A percentile compares a stretch with the other conserved stretches of the same genome.
Evolutionary conservation across 2,797 vertebrate genomes (phyloP).

Genomic region (Momotus momota): DNA sequence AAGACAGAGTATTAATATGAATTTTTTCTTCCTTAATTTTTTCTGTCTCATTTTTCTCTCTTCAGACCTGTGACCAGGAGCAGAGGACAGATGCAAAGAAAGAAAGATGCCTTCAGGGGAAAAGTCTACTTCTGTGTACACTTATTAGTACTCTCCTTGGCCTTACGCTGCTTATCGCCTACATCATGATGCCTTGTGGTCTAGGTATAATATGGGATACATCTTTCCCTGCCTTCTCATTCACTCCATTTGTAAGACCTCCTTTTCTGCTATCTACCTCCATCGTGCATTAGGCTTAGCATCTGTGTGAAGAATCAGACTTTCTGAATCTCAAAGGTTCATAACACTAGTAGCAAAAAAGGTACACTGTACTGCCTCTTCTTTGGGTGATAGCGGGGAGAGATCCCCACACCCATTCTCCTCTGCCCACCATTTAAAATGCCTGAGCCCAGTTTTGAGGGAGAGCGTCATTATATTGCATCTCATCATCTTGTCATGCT

Average conservation of each 20-base stretch:
- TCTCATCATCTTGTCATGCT: not conserved
- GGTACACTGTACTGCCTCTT: not conserved
- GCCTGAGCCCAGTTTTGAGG: not conserved
- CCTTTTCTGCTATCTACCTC: not conserved
- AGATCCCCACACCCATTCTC: not conserved
- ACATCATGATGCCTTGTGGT: constrained; percentile 54
- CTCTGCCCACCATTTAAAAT: not conserved
- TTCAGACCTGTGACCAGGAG: constrained; percentile 56
- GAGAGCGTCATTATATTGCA: not conserved
- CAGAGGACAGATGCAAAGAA: not conserved
- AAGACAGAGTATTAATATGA: not conserved
- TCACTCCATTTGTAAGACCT: not conserved
- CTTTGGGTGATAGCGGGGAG: not conserved
- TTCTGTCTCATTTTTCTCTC: not conserved
- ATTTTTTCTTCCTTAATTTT: not conserved
- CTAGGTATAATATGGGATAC: constrained; percentile 66
- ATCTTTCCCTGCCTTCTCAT: not conserved
- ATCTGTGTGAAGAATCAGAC: not conserved
- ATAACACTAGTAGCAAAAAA: not conserved
- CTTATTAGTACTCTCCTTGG: constrained; percentile 59
- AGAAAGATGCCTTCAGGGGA: not conserved
- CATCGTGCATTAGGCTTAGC: not conserved
- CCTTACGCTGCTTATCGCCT: constrained; percentile 64
- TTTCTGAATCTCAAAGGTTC: not conserved
- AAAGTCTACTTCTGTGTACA: constrained; percentile 7